Conservation (phyloP, 1,140 invertebrate species). For the Schlechtendalia chinensis region DNA sequence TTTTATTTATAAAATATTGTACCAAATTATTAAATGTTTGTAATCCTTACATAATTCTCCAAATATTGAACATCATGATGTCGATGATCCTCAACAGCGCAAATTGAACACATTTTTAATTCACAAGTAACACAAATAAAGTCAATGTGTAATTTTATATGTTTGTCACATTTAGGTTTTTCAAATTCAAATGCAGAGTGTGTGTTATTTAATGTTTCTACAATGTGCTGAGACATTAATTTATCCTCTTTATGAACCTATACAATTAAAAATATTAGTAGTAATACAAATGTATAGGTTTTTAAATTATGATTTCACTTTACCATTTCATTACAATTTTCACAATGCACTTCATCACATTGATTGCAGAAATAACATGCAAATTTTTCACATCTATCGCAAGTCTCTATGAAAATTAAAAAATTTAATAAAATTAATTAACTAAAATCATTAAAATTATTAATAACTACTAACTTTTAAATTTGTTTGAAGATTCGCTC, state of each 20-base stretch:
- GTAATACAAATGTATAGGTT: neutral
- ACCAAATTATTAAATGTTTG: neutral
- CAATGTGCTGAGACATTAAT: neutral
- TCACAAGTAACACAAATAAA: slow-evolving; percentile 14
- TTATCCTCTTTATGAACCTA: slow-evolving; percentile 1
- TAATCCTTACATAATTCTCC: slow-evolving; percentile 49
- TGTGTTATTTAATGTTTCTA: neutral
- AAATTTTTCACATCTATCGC: neutral
- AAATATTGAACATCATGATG: slow-evolving; percentile 45
- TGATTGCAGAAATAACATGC: slow-evolving; percentile 1
- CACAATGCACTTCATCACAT: slow-evolving; percentile 13
- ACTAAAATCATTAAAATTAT: neutral
- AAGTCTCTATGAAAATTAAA: slow-evolving; percentile 5
- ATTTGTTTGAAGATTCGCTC: neutral
- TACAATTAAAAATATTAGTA: neutral
- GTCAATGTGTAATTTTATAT: neutral
- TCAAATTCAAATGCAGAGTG: neutral
- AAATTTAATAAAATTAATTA: neutral
- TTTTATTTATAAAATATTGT: too few species aligned
- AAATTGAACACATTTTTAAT: neutral
- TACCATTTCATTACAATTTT: slow-evolving; percentile 8
- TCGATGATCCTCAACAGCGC: neutral
- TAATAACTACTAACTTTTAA: slow-evolving; percentile 4
- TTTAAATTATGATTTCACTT: neutral
- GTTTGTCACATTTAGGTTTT: neutral